Conservation (phyloP, 2,797 vertebrate species). For the Scolopax rusticola region DNA sequence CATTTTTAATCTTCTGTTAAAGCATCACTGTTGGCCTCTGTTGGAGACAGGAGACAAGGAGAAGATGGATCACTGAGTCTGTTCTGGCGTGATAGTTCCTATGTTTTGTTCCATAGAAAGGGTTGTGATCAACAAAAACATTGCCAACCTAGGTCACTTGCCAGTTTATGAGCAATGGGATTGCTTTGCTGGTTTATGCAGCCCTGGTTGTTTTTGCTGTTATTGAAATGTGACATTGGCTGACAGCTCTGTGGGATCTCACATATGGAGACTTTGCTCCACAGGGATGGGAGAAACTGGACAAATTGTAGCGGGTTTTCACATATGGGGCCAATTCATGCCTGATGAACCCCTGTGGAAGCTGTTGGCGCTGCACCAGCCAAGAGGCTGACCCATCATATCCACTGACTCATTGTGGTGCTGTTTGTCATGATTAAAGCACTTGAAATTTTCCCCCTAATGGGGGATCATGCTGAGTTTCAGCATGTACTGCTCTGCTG, state of each 20-base stretch:
- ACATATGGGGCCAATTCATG: conserved; percentile 70
- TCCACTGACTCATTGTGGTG: conserved; percentile 62
- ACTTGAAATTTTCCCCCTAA: conserved; percentile 43
- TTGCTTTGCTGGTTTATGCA: conserved; percentile 41
- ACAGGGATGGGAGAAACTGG: conserved; percentile 65
- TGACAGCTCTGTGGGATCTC: conserved; percentile 72
- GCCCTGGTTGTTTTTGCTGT: conserved; percentile 39
- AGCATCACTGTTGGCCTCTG: neutral
- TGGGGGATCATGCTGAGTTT: conserved; percentile 67
- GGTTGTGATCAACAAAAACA: conserved; percentile 37
- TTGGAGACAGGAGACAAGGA: conserved; percentile 20
- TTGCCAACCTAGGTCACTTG: conserved; percentile 45
- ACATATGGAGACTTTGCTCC: conserved; percentile 61
- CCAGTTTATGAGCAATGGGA: conserved; percentile 56
- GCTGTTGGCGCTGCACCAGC: conserved; percentile 42
- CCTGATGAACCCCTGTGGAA: conserved; percentile 63
- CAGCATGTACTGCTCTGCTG: conserved; percentile 34
- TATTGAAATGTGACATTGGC: conserved; percentile 66
- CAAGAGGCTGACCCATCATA: conserved; percentile 43
- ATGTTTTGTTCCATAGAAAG: conserved; percentile 36
- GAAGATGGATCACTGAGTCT: conserved; percentile 36
- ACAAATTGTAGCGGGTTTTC: conserved; percentile 63
- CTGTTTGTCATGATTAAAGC: conserved; percentile 48
- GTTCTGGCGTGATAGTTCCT: neutral
- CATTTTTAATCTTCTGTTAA: neutral